Evolutionary conservation across 2,797 vertebrate species (phyloP).

Genomic region (Mus spretus): DNA sequence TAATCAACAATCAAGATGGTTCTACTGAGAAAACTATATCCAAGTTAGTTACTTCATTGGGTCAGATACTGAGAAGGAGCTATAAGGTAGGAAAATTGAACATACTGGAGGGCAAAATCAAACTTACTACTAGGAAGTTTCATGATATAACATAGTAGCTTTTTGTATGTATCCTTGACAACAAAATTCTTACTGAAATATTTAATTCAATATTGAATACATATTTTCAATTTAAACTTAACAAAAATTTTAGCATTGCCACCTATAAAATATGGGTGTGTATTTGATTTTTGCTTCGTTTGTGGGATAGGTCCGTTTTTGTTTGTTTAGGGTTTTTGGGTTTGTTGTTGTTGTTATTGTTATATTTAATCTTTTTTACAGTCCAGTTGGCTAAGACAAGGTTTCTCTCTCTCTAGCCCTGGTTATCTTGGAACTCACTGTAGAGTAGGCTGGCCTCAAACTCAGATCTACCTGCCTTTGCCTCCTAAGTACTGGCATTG

Average conservation of each 20-base stretch:
- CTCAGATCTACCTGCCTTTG: not conserved
- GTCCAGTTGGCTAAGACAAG: not conserved
- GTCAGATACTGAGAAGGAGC: not conserved
- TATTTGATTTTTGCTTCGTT: conserved; percentile 10
- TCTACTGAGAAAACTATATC: conserved; percentile 38
- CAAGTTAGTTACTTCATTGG: not conserved
- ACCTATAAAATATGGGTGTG: not conserved
- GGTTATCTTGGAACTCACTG: not conserved
- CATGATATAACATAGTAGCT: not conserved
- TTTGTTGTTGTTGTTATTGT: too few species aligned
- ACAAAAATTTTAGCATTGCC: not conserved
- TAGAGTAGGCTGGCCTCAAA: not conserved
- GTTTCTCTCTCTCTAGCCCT: not conserved
- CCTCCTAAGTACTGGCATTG: not conserved
- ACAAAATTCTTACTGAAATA: conserved; percentile 22
- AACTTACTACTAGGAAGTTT: conserved; percentile 11
- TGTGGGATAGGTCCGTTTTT: conserved; percentile 48
- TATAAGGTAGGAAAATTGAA: not conserved
- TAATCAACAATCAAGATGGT: not conserved
- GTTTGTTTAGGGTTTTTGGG: not conserved
- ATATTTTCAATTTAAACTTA: conserved; percentile 47
- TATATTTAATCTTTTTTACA: not conserved
- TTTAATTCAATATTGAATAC: conserved; percentile 31
- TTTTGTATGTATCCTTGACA: not conserved
- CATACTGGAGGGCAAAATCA: conserved; percentile 8